phyloP scores from a whole-genome alignment of 1,140 invertebrate species.

The Lineus longissimus region DNA sequence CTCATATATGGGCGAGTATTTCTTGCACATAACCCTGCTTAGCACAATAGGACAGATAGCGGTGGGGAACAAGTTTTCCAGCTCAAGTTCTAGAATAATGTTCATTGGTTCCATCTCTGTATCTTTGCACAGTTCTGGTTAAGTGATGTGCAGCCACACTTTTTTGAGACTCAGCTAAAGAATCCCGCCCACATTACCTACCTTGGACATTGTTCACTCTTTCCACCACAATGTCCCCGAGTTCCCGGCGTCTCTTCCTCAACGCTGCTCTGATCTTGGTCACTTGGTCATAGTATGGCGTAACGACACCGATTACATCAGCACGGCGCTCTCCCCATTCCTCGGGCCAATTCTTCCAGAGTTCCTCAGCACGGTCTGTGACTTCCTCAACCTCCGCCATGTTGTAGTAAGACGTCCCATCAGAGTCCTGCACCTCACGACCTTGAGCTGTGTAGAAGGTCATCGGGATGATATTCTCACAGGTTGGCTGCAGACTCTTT shows the following conservation, averaged over 20 bases:
- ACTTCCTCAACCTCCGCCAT: conserved; percentile 74
- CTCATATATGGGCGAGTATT: too few relatives aligned
- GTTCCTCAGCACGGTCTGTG: conserved; percentile 66
- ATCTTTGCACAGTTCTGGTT: too few relatives aligned
- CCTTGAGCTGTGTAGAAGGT: conserved; percentile 79
- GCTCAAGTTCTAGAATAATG: too few relatives aligned
- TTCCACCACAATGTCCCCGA: conserved; percentile 76
- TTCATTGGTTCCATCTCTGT: too few relatives aligned
- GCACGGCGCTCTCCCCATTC: conserved; percentile 71
- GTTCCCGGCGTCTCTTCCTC: conserved; percentile 60
- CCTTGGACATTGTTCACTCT: conserved; percentile 81
- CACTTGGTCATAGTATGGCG: conserved; percentile 79
- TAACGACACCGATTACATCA: conserved; percentile 74
- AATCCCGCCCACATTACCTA: conserved; percentile 20
- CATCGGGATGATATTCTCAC: conserved; percentile 57
- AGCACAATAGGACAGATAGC: too few relatives aligned
- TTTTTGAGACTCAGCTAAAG: too few relatives aligned
- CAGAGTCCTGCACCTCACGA: conserved; percentile 66
- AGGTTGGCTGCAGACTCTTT: conserved; percentile 28
- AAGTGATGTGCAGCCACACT: too few relatives aligned
- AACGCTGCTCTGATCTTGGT: conserved; percentile 67
- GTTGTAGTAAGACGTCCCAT: conserved; percentile 81
- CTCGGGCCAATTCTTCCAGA: conserved; percentile 68
- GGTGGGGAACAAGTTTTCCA: too few relatives aligned
- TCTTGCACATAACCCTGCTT: too few relatives aligned